These are phyloP conservation scores for Bombus pascuorum DNA, from an alignment of 1,140 invertebrate genomes.

Conservation along the genomic window DNA sequence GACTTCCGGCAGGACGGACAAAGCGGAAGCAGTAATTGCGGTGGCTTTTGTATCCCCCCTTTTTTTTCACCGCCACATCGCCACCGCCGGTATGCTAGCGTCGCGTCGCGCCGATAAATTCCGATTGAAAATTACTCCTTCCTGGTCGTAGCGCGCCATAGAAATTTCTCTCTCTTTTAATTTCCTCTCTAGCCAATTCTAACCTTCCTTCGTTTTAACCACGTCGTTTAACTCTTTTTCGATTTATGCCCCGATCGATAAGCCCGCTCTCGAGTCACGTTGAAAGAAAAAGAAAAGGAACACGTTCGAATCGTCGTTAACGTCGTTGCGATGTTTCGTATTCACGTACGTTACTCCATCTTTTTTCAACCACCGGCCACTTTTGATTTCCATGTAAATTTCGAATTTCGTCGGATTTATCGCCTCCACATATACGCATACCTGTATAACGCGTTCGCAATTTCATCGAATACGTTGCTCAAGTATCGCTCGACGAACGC, in stretches of 20 bases:
- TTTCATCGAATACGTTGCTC: too few relatives aligned
- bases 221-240: neutral
- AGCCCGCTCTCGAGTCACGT: neutral
- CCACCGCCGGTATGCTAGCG: neutral
- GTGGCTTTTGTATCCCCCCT: constrained; percentile 50
- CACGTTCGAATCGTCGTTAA: too few relatives aligned
- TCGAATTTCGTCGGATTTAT: too few relatives aligned
- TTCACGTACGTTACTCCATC: too few relatives aligned
- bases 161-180: constrained; percentile 30
- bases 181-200: neutral
- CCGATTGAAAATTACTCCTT: constrained; percentile 43
- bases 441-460: too few relatives aligned
- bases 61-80: neutral
- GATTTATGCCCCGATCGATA: neutral
- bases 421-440: too few relatives aligned
- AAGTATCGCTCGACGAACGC: too few relatives aligned
- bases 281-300: too few relatives aligned
- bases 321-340: neutral
- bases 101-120: constrained; percentile 47
- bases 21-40: constrained; percentile 71
- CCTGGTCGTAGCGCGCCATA: neutral
- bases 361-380: too few relatives aligned
- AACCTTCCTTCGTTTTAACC: neutral
- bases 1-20: constrained; percentile 67
- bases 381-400: too few relatives aligned